These are phyloP conservation scores for Melieria omissa DNA, from an alignment of 2,888 invertebrate genomes.

Conservation along the genomic window DNA sequence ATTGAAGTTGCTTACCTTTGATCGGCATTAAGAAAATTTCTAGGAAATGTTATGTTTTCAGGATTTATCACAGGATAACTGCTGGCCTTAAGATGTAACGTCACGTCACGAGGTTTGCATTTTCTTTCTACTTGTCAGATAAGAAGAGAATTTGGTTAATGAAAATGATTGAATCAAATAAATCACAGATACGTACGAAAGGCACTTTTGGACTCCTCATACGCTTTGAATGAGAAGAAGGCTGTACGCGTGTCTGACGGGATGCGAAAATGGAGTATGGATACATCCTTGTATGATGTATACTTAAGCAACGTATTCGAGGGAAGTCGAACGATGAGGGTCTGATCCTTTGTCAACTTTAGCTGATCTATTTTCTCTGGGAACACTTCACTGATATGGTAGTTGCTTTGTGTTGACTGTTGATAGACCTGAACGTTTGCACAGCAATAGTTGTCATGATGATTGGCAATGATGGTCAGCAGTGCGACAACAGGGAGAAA, in stretches of 20 bases:
- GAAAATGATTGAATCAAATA: background rate
- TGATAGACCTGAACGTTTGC: slow-evolving; percentile 54
- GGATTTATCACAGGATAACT: slow-evolving; percentile 86
- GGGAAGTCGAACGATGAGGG: slow-evolving; percentile 65
- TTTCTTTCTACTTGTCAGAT: slow-evolving; percentile 68
- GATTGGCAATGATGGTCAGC: slow-evolving; percentile 41
- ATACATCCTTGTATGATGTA: slow-evolving; percentile 71
- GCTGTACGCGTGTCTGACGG: slow-evolving; percentile 69
- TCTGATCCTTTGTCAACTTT: slow-evolving; percentile 58
- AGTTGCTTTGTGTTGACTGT: slow-evolving; percentile 46
- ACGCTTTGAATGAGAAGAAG: slow-evolving; percentile 65
- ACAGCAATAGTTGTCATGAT: slow-evolving; percentile 41
- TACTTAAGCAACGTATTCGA: slow-evolving; percentile 69
- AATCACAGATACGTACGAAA: slow-evolving; percentile 61
- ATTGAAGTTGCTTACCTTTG: slow-evolving; percentile 55
- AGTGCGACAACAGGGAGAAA: slow-evolving; percentile 41
- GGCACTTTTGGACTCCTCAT: slow-evolving; percentile 66
- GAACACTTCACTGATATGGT: slow-evolving; percentile 45
- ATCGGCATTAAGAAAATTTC: slow-evolving; percentile 70
- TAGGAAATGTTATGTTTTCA: slow-evolving; percentile 81
- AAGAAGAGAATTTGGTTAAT: slow-evolving; percentile 15
- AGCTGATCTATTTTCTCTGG: slow-evolving; percentile 54
- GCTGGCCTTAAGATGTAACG: slow-evolving; percentile 80
- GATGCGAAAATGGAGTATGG: slow-evolving; percentile 71
- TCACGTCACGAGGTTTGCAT: slow-evolving; percentile 73